phyloP scores from a whole-genome alignment of 1,140 invertebrate species.

The Drosophila kohkoa region DNA sequence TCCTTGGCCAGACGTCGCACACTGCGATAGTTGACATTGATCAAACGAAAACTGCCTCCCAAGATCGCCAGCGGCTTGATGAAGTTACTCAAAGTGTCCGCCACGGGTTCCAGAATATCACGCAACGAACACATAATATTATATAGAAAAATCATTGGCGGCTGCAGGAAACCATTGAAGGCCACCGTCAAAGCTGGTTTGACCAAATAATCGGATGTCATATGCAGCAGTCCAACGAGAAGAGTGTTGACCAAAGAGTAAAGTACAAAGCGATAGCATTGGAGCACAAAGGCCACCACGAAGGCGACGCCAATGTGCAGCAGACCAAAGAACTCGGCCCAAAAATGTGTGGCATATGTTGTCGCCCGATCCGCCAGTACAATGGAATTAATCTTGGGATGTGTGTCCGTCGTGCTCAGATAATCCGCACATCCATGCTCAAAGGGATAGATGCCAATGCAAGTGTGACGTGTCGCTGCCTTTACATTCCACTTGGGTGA shows the following conservation, averaged over 20 bases:
- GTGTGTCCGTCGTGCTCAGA: constrained; percentile 87
- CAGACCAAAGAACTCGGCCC: constrained; percentile 89
- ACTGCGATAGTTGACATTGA: constrained; percentile 64
- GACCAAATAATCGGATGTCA: constrained; percentile 88
- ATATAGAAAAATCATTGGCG: constrained; percentile 87
- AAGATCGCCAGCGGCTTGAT: constrained; percentile 72
- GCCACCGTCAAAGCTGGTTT: constrained; percentile 88
- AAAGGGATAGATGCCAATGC: constrained; percentile 88
- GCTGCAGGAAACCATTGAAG: constrained; percentile 89
- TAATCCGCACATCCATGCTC: constrained; percentile 89
- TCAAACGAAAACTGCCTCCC: constrained; percentile 57
- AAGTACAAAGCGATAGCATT: constrained; percentile 86
- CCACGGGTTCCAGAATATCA: constrained; percentile 88
- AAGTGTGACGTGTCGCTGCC: constrained; percentile 58
- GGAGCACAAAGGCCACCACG: constrained; percentile 87
- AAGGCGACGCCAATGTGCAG: constrained; percentile 87
- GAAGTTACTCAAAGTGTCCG: constrained; percentile 74
- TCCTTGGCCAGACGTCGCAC: constrained; percentile 50
- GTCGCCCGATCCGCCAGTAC: constrained; percentile 87
- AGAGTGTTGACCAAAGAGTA: constrained; percentile 87
- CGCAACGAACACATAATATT: constrained; percentile 87
- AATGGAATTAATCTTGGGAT: constrained; percentile 86
- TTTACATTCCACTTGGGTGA: constrained; percentile 70
- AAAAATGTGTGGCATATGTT: constrained; percentile 87
- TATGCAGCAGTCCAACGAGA: constrained; percentile 87